These are phyloP conservation scores for Psettodes erumei DNA, from an alignment of 2,113 vertebrate genomes.

Conservation along the genomic window DNA sequence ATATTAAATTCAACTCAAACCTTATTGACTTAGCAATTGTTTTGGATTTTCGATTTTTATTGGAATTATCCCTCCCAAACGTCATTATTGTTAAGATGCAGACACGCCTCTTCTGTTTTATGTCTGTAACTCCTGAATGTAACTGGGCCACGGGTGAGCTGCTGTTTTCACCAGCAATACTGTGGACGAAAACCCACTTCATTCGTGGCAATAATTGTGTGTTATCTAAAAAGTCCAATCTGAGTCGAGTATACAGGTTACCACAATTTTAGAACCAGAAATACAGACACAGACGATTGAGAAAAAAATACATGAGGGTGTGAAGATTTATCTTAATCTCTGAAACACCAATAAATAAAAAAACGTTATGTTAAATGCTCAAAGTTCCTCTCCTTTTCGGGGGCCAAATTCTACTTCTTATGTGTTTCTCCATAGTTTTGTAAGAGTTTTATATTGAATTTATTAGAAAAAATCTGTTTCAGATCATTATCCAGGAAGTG, in stretches of 20 bases:
- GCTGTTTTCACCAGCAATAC: background rate
- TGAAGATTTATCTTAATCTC: background rate
- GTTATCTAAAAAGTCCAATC: too few relatives aligned
- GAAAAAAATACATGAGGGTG: background rate
- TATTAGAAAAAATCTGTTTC: background rate
- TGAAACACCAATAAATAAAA: background rate
- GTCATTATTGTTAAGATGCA: background rate
- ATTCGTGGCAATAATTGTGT: background rate
- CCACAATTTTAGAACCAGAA: background rate
- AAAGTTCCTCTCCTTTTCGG: background rate
- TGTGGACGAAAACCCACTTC: background rate
- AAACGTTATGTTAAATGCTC: background rate
- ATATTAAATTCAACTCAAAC: slow-evolving; percentile 17
- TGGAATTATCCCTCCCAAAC: background rate
- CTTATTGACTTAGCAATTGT: background rate
- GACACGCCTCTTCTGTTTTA: too few relatives aligned
- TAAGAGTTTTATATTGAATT: background rate
- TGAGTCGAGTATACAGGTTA: background rate
- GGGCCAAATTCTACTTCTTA: background rate
- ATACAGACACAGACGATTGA: background rate
- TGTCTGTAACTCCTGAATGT: background rate
- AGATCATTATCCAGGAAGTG: background rate
- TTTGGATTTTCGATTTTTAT: slow-evolving; percentile 26
- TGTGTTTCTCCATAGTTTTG: too few relatives aligned
- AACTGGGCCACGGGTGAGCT: background rate